Evolutionary conservation across 2,888 invertebrate genomes (phyloP), one percentile per base, ranked within the genome.

Genomic region (Thecocarcelia acutangulata): DNA sequence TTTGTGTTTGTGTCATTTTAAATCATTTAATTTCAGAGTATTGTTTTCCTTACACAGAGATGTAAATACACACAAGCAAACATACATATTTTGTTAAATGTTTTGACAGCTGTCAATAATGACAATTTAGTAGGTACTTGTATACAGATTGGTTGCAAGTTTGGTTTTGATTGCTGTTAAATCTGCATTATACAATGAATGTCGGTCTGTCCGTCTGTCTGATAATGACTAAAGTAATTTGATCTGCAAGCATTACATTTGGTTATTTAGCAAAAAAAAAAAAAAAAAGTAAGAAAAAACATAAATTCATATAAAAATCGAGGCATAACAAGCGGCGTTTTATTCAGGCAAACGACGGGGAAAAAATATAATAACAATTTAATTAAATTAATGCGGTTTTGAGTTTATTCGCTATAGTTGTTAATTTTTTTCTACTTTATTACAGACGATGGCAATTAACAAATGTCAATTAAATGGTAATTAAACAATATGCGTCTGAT

Each of bases 31-130:
- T 70, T 15, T n/a, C 44, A 58, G 28, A 24, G 21, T 54, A 54
- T 68, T 54, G 44, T 44, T 17, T 54, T 73, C 24, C 42, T 52
- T 42, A 21, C 17, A 72, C 1, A 42, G 42, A 21, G 12, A 24
- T 12, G 1, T 13, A n/a, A 24, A 19, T 46, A n/a, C 11, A 21
- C 33, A n/a, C 15, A n/a, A n/a, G 44, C 15, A 21, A 19, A 11
- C 44, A n/a, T 17, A 5, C 13, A n/a, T n/a, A 24, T 59, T 21
- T 44, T 52, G 56, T 68, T 17, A 52, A 59, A 75, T 82, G 70
- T 75, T 82, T 82, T 82, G 82, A 75, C 78, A 82, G 78, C 78
- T 82, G 82, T 75, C 82, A 82, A 82, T 82, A 82, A 82, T 82
- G 82, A 75, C 74, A 74, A 70, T 75, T 75, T 78, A 78, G 78